Conservation (phyloP, 2,113 vertebrate genomes). For the Hypanus sabinus region DNA sequence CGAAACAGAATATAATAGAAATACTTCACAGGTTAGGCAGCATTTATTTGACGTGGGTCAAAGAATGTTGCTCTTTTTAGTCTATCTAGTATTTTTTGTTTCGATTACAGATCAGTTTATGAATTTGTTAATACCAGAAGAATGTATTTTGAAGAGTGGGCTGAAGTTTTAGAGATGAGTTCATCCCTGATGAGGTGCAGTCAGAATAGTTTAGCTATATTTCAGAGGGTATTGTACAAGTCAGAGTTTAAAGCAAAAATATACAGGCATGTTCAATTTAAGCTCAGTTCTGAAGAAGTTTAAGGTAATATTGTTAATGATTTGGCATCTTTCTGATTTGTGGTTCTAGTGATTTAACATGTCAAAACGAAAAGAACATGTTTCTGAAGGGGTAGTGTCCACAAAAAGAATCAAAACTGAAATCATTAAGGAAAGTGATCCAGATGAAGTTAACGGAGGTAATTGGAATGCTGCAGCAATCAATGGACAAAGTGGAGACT, state of each 20-base stretch:
- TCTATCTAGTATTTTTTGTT: no score
- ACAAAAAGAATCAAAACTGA: slow-evolving; percentile 27
- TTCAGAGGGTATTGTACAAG: not conserved
- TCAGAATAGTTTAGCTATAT: not conserved
- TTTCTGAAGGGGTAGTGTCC: not conserved
- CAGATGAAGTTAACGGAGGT: not conserved
- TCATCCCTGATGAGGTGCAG: not conserved
- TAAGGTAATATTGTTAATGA: not conserved
- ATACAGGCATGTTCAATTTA: not conserved
- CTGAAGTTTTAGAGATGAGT: not conserved
- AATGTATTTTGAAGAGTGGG: not conserved
- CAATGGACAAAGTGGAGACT: slow-evolving; percentile 15
- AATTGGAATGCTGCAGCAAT: not conserved
- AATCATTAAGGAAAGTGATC: not conserved
- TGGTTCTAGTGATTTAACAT: not conserved
- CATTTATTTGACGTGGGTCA: not conserved
- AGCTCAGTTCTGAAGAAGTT: not conserved
- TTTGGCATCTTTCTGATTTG: not conserved
- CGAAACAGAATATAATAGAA: not conserved
- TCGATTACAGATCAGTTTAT: not conserved
- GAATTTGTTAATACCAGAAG: not conserved
- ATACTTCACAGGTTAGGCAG: no score
- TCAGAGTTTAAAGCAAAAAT: not conserved
- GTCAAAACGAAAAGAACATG: slow-evolving; percentile 23
- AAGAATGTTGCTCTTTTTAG: not conserved